Evolutionary conservation across 2,797 vertebrate species (phyloP), one percentile per base, ranked within the genome.

Genomic region (Ataeniobius toweri): DNA sequence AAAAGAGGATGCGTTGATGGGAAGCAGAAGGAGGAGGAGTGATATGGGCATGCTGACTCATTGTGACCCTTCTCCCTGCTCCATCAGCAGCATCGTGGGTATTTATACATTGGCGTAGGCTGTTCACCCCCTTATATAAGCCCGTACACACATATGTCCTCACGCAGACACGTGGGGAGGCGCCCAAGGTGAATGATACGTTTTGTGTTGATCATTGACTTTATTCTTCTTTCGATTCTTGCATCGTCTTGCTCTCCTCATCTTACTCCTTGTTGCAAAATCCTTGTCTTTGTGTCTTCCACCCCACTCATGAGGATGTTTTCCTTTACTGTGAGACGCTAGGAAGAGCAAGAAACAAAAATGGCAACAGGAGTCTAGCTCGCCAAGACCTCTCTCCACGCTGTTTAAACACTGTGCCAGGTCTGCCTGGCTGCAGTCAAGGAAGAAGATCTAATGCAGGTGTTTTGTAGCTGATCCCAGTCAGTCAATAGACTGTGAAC

Each of bases 41-140:
- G 89, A 90, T 89, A 90, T 88, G 93, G 92, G 89, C 91, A 91
- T 89, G 88, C 90, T 93, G 92, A 94, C 83, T 94, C 93, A 94
- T 84, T 87, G 85, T 93, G 93, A 94, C 93, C 93, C 92, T 88
- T 89, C 87, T 91, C 86, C 86, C 87, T 91, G 84, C 86, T 89
- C 87, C 89, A 89, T 89, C 88, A 88, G 87, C 72, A 71, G 92
- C 92, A 92, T 92, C 61, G 69, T 88, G 89, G 89, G 91, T 94
- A 94, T 94, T 94, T 94, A 91, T 94, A 94, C 86, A 83, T 87
- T 73, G 83, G 93, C 92, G 94, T 94, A 90, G 94, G 94, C 82
- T 87, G 93, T 71, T 87, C 85, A 83, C 85, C 90, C 91, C 93
- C 90, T 94, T 94, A 94, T 92, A 86, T 94, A 94, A 94, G 91